Percentiles rank a stretch among this genome's conserved stretches.
These are phyloP conservation scores for Holacanthella duospinosa DNA, from an alignment of 2,888 invertebrate genomes.

Conservation along the genomic window DNA sequence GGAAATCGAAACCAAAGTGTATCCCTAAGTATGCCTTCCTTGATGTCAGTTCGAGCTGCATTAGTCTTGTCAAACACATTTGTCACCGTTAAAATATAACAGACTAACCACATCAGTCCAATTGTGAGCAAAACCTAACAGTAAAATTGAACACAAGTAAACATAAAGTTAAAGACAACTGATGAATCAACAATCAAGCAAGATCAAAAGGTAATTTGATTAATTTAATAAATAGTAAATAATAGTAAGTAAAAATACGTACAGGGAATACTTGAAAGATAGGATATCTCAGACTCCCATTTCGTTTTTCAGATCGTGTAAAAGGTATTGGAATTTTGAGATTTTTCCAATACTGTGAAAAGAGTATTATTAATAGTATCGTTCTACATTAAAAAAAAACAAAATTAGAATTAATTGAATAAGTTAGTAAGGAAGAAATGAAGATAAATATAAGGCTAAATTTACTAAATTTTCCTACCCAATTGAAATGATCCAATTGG, in stretches of 20 bases:
- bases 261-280: constrained; percentile 15
- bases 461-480: too few species aligned
- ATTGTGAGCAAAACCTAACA: constrained; percentile 68
- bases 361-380: constrained; percentile 40
- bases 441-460: background rate
- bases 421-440: background rate
- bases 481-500: constrained; percentile 44
- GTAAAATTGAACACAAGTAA: constrained; percentile 22
- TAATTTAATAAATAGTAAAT: background rate
- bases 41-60: constrained; percentile 61
- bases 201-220: too few species aligned
- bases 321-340: constrained; percentile 29
- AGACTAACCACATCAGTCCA: constrained; percentile 62
- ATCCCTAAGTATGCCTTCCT: constrained; percentile 54
- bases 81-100: constrained; percentile 56
- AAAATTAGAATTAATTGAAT: background rate
- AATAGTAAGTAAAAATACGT: background rate
- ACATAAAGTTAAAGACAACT: too few species aligned
- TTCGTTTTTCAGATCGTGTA: background rate
- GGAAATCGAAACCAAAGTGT: constrained; percentile 70
- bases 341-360: constrained; percentile 41
- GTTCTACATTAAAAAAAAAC: constrained; percentile 39
- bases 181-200: too few species aligned
- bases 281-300: background rate
- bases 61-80: constrained; percentile 54